Base-by-base conservation (phyloP, 2,797 vertebrate species). In the Cyclura pinguis region DNA sequence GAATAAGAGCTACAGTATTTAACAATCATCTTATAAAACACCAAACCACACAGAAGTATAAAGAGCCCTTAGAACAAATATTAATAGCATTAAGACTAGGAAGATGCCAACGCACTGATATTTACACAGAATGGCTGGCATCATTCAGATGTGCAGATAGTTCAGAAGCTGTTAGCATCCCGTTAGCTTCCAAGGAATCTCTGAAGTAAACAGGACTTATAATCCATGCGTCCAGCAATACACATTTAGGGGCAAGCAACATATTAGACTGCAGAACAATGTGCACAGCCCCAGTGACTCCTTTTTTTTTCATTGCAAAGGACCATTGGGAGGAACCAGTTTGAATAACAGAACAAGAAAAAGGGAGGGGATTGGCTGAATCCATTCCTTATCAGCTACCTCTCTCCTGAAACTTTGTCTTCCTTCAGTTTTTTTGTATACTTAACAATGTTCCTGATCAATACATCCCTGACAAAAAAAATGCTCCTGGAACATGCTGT, bases 1-100 rank as follows among this genome's bases (percentile, higher is more conserved):
- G 87, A 85, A 78, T 24, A 93, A 92, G 92, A 94, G 24, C 59
- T 1, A 8, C 86, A 93, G 4, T 91, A 87, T 92, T 90, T 92
- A 93, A 90, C 72, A 83, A 18, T 74, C 52, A 93, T 57, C 89
- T 84, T 90, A 91, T 73, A 72, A 88, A 87, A 87, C 67, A 86
- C 78, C 18, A 87, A 84, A 3, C 0, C 10, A 5, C 50, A 27
- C 55, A 78, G 57, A 90, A 94, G 82, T 7, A 12, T 89, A 81
- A 16, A 52, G 18, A 29, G 8, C 50, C 16, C 3, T 69, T 81
- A 83, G 18, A 94, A 92, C 81, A 90, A 38, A 80, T 87, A 90
- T 81, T 80, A 91, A 10, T 91, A 90, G 69, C 82, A 85, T 9
- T 38, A 16, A n/a, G 42, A 67, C 52, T 16, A 4, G 13, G 57